A percentile compares a stretch with the other conserved stretches of the same genome.
phyloP scores from a whole-genome alignment of 2,797 vertebrate species.

The Notolabrus celidotus region DNA sequence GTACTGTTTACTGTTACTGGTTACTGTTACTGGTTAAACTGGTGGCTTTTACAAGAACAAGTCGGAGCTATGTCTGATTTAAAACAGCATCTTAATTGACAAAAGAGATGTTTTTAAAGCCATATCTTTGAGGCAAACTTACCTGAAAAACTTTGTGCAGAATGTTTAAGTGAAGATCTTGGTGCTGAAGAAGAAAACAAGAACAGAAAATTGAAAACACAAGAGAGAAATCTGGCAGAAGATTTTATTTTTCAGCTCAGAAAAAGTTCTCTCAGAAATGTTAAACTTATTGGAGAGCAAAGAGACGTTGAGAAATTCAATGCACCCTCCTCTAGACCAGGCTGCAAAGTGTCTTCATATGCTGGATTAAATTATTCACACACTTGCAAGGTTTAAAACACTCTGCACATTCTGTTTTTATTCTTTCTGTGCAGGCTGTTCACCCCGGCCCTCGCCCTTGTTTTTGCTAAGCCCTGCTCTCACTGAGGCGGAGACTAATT shows the following conservation, averaged over 20 bases:
- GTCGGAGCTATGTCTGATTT: no score
- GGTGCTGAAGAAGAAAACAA: not conserved
- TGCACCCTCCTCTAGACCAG: not conserved
- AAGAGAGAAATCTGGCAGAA: not conserved
- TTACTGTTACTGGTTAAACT: no score
- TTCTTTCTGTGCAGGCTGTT: slow-evolving; percentile 1
- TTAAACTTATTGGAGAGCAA: no score
- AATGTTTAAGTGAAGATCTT: not conserved
- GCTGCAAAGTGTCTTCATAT: not conserved
- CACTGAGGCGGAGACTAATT: slow-evolving; percentile 5
- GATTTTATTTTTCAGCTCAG: not conserved
- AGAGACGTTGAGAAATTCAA: not conserved
- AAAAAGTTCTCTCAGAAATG: not conserved
- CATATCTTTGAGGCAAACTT: no score
- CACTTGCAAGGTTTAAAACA: not conserved
- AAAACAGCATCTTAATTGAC: no score
- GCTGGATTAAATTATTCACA: not conserved
- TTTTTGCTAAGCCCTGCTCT: not conserved
- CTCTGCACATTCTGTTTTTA: not conserved
- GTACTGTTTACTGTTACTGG: no score
- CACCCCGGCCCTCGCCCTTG: not conserved
- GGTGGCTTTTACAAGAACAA: no score
- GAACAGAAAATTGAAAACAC: not conserved
- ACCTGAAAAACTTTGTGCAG: not conserved
- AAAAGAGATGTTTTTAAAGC: no score